phyloP scores from a whole-genome alignment of 1,140 invertebrate genomes.

The Nixonia krombeini region DNA sequence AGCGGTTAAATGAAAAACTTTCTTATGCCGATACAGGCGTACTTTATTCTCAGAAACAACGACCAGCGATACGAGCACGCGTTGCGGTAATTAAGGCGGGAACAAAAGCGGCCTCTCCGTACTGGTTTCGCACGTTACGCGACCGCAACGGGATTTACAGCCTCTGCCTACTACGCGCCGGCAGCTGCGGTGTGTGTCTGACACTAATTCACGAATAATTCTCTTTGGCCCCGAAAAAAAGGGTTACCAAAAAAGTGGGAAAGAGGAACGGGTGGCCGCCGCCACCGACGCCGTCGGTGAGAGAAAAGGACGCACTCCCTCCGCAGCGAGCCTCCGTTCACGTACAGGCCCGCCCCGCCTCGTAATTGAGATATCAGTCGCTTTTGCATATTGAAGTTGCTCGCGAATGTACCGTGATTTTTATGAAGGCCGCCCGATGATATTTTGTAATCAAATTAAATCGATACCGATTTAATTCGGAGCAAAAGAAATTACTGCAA shows the following conservation, averaged over 20 bases:
- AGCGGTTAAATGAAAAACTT: too few species aligned
- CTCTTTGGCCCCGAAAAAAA: conserved; percentile 23
- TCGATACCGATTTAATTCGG: too few species aligned
- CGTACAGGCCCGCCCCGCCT: too few species aligned
- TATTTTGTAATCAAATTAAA: too few species aligned
- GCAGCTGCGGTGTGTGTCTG: conserved; percentile 42
- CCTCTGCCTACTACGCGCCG: conserved; percentile 16
- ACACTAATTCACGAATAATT: conserved; percentile 37
- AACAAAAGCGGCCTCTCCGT: conserved; percentile 45
- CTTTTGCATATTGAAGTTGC: neutral
- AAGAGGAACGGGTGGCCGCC: conserved; percentile 2
- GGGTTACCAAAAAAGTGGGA: conserved; percentile 16
- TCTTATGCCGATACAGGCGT: conserved; percentile 31
- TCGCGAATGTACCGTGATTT: neutral
- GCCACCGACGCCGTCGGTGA: too few species aligned
- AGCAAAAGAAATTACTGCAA: too few species aligned
- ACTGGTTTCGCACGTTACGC: conserved; percentile 46
- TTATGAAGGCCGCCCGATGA: neutral
- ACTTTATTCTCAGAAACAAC: conserved; percentile 44
- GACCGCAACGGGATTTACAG: conserved; percentile 35
- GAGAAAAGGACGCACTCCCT: too few species aligned
- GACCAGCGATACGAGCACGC: conserved; percentile 43
- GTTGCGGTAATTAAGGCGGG: conserved; percentile 49
- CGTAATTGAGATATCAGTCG: neutral
- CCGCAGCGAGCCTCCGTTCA: too few species aligned